Conservation (phyloP, 2,797 vertebrate genomes). For the Stomatorhinus walkeri region DNA sequence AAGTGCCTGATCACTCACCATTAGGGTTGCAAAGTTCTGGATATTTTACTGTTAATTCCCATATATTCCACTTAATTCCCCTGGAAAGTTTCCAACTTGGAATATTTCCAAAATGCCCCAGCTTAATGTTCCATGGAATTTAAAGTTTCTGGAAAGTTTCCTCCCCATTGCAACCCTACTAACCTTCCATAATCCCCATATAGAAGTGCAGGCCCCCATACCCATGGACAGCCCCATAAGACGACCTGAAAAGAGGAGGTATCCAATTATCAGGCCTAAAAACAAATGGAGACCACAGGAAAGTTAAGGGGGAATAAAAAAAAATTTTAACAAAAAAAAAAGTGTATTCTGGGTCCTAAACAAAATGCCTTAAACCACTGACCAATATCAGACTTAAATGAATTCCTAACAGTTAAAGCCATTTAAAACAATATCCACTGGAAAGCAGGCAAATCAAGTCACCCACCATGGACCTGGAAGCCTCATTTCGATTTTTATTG, state of each 20-base stretch:
- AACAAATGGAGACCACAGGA: background rate
- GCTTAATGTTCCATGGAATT: background rate
- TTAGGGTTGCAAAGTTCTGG: background rate
- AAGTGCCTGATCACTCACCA: background rate
- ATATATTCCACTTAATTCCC: background rate
- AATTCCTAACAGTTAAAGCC: background rate
- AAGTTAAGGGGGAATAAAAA: background rate
- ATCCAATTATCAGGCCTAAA: constrained; percentile 51
- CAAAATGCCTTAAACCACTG: background rate
- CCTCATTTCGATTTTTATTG: background rate
- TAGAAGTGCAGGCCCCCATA: constrained; percentile 48
- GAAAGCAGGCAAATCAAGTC: background rate
- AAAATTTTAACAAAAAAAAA: background rate
- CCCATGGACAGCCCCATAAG: constrained; percentile 37
- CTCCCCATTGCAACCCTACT: background rate
- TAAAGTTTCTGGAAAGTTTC: background rate
- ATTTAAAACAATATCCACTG: background rate
- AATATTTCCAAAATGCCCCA: background rate
- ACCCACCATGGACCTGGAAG: background rate
- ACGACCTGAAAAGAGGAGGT: constrained; percentile 40
- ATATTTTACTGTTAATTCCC: background rate
- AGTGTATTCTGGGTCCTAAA: background rate
- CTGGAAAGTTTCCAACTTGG: background rate
- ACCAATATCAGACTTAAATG: background rate
- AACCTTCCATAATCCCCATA: constrained; percentile 55